phyloP scores from a whole-genome alignment of 2,113 vertebrate species.

The Sebastes schlegelii region DNA sequence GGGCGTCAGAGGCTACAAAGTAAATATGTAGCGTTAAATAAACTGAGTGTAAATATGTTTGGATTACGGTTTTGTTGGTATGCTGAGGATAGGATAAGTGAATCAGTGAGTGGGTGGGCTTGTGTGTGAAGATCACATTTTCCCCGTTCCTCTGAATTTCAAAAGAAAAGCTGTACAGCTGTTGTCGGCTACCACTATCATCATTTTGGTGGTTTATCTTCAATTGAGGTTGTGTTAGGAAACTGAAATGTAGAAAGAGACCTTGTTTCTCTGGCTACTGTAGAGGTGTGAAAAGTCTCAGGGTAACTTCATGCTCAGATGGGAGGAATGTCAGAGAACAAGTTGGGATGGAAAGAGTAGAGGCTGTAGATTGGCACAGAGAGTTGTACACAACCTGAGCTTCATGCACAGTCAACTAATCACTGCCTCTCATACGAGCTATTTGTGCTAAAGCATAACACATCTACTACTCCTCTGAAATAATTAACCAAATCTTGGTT shows the following conservation, averaged over 20 bases:
- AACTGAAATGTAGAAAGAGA: conserved; percentile 18
- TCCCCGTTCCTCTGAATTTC: conserved; percentile 5
- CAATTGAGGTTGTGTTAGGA: background rate
- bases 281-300: conserved; percentile 76
- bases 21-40: conserved; percentile 65
- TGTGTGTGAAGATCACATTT: conserved; percentile 46
- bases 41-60: conserved; percentile 71
- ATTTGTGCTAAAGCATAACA: conserved; percentile 3
- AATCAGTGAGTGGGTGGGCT: conserved; percentile 66
- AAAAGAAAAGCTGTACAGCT: conserved; percentile 24
- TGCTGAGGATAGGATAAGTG: conserved; percentile 54
- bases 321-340: conserved; percentile 62
- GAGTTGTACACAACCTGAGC: background rate
- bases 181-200: background rate
- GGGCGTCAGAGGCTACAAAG: conserved; percentile 41
- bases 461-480: background rate
- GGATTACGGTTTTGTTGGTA: conserved; percentile 65
- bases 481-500: background rate
- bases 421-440: background rate
- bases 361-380: conserved; percentile 4
- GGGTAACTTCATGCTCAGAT: conserved; percentile 45
- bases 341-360: conserved; percentile 27
- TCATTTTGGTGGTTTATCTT: background rate
- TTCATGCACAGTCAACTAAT: background rate
- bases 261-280: conserved; percentile 49